Evolutionary conservation across 2,888 invertebrate species (phyloP).

Genomic region (Caenorhabditis sp.): DNA sequence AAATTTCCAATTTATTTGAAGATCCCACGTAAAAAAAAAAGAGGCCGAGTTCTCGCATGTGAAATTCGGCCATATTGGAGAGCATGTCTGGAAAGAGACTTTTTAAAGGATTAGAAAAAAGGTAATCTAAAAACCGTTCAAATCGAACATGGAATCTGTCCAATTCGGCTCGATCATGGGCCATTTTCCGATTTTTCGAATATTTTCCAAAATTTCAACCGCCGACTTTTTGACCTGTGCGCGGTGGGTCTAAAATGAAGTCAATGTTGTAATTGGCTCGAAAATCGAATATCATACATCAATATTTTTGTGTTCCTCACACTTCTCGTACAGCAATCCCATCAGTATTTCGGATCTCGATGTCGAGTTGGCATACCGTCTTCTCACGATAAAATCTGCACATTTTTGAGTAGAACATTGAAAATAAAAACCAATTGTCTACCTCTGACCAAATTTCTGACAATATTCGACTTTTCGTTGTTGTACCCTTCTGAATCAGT

Average conservation of each 20-base stretch:
- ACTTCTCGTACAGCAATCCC: neutral
- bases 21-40: too few species aligned
- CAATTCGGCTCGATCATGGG: conserved; percentile 61
- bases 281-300: neutral
- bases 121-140: too few species aligned
- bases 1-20: too few species aligned
- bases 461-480: neutral
- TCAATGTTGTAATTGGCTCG: neutral
- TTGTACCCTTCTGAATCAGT: neutral
- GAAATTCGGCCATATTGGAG: neutral
- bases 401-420: neutral
- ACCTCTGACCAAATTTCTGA: neutral
- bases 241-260: neutral
- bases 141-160: conserved; percentile 24
- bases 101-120: too few species aligned
- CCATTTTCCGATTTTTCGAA: conserved; percentile 64
- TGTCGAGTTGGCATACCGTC: neutral
- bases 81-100: too few species aligned
- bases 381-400: too few species aligned
- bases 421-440: neutral
- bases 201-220: neutral
- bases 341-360: conserved; percentile 5
- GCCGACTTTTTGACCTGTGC: neutral
- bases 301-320: neutral
- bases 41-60: neutral